Evolutionary conservation across 2,888 invertebrate genomes (phyloP).

Genomic region (Cepaea hortensis): DNA sequence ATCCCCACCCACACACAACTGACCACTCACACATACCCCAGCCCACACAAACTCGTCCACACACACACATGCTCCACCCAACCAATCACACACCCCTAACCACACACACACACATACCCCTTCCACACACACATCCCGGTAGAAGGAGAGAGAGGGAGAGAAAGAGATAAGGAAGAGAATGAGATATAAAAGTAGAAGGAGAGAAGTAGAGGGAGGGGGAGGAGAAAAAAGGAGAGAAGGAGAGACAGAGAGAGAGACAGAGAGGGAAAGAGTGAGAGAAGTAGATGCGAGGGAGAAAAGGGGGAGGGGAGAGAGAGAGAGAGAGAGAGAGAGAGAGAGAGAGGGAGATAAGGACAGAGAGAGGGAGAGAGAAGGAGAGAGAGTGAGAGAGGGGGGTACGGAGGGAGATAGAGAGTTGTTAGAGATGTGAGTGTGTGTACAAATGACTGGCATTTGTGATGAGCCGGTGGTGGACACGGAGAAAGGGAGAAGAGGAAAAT

Average conservation of each 20-base stretch:
- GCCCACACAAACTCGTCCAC: too few relatives aligned
- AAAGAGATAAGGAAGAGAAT: slow-evolving; percentile 7
- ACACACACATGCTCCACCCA: too few relatives aligned
- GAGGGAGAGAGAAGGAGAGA: neutral
- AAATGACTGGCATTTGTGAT: neutral
- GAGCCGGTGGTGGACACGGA: neutral
- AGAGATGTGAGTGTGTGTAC: neutral
- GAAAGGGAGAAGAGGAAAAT: neutral
- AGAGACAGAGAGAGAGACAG: neutral
- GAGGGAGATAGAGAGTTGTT: neutral
- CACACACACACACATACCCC: too few relatives aligned
- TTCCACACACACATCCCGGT: neutral
- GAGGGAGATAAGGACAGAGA: neutral
- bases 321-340: neutral
- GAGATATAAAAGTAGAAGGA: neutral
- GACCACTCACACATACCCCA: too few relatives aligned
- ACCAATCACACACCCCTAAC: too few relatives aligned
- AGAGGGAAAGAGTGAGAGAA: neutral
- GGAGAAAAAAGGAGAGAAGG: neutral
- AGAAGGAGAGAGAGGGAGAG: slow-evolving; percentile 24
- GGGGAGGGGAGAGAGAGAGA: neutral
- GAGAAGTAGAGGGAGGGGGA: neutral
- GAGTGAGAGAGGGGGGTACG: neutral
- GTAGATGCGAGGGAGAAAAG: neutral
- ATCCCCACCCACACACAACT: too few relatives aligned